Evolutionary conservation across 2,888 invertebrate species (phyloP).

Genomic region (Lypha dubia): DNA sequence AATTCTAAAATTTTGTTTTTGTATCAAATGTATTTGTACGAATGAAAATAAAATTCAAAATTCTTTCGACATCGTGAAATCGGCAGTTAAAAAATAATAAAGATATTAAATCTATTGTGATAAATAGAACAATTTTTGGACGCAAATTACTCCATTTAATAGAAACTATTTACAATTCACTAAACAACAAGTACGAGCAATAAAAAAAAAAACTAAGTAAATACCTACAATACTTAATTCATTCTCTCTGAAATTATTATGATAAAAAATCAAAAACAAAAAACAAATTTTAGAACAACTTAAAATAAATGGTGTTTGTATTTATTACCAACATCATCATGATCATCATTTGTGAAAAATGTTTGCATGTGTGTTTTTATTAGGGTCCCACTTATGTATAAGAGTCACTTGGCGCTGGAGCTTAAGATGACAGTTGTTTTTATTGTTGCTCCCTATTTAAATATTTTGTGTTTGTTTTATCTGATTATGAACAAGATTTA

Average conservation of each 20-base stretch:
- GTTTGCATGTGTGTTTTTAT: not conserved
- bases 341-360: not conserved
- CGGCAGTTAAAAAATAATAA: not conserved
- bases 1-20: too few relatives aligned
- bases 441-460: constrained; percentile 31
- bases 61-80: too few relatives aligned
- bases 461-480: constrained; percentile 71
- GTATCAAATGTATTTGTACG: too few relatives aligned
- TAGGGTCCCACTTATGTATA: constrained; percentile 51
- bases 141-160: constrained; percentile 73
- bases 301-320: constrained; percentile 35
- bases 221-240: constrained; percentile 28
- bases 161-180: constrained; percentile 28
- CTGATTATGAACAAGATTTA: constrained; percentile 75
- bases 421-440: constrained; percentile 33
- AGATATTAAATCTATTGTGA: not conserved
- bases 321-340: not conserved
- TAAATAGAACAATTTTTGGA: constrained; percentile 9
- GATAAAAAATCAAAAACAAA: constrained; percentile 16
- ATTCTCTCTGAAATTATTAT: constrained; percentile 5
- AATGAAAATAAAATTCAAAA: too few relatives aligned
- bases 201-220: constrained; percentile 50
- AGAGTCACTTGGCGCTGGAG: constrained; percentile 41
- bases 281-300: constrained; percentile 23
- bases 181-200: constrained; percentile 44